Evolutionary conservation across 1,140 invertebrate species (phyloP).

Genomic region (Megalonaias nervosa): DNA sequence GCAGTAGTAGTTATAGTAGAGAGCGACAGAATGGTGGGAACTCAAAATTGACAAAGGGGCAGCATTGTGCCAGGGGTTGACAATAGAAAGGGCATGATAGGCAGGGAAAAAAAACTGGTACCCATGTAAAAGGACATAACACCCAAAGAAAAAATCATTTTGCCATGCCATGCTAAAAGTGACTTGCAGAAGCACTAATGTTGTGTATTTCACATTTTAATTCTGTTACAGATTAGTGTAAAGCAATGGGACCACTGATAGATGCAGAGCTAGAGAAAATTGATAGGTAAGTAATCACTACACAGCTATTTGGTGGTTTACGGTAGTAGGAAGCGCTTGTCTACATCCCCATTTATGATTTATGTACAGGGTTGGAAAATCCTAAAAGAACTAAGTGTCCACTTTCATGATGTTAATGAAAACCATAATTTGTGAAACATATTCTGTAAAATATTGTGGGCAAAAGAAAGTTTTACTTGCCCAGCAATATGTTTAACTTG

Average conservation of each 20-base stretch:
- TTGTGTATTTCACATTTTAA: constrained; percentile 33
- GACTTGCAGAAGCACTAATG: not conserved
- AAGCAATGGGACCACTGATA: constrained; percentile 88
- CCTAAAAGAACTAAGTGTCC: not conserved
- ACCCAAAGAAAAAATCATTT: too few species aligned
- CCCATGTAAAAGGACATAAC: too few species aligned
- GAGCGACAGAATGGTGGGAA: too few species aligned
- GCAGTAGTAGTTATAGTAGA: too few species aligned
- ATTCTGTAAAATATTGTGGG: not conserved
- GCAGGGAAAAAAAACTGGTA: too few species aligned
- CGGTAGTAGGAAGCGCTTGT: not conserved
- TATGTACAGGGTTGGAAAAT: not conserved
- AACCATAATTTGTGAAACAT: not conserved
- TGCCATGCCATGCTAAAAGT: too few species aligned
- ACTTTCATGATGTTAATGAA: not conserved
- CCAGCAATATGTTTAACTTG: too few species aligned
- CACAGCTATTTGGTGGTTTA: not conserved
- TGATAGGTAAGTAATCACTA: constrained; percentile 75
- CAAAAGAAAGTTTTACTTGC: too few species aligned
- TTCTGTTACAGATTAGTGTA: constrained; percentile 70
- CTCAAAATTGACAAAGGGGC: too few species aligned
- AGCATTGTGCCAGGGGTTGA: too few species aligned
- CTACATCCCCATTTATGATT: not conserved
- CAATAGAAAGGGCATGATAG: too few species aligned
- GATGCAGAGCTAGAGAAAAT: constrained; percentile 94